Percentiles rank a stretch among this genome's conserved stretches.
phyloP scores from a whole-genome alignment of 2,888 invertebrate species.

The Cetonia aurata region DNA sequence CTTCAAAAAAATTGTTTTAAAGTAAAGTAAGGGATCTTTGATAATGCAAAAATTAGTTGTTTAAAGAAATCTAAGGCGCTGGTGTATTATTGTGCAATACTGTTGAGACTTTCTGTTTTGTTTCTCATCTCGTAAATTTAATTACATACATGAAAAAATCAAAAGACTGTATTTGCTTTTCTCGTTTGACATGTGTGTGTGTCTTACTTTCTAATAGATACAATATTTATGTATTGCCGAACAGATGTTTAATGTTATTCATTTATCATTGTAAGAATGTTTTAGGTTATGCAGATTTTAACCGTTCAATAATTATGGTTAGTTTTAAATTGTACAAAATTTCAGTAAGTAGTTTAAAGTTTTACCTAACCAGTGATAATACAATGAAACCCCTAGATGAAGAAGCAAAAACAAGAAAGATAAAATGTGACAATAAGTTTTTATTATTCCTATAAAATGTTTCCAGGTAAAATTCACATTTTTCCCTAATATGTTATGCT shows the following conservation, averaged over 20 bases:
- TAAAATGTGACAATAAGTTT: constrained; percentile 19
- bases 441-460: constrained; percentile 13
- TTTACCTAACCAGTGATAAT: background rate
- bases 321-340: constrained; percentile 7
- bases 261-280: constrained; percentile 37
- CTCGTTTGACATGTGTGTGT: background rate
- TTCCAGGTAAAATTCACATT: background rate
- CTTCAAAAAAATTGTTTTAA: too few species aligned
- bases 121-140: constrained; percentile 16
- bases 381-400: background rate
- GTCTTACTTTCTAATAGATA: constrained; percentile 5
- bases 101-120: constrained; percentile 27
- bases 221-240: constrained; percentile 24
- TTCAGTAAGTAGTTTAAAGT: background rate
- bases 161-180: constrained; percentile 43
- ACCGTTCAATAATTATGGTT: constrained; percentile 1
- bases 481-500: too few species aligned
- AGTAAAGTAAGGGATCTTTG: too few species aligned
- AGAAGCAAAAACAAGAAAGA: background rate
- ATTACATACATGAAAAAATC: constrained; percentile 27
- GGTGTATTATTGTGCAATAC: constrained; percentile 42
- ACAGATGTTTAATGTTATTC: constrained; percentile 27
- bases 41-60: background rate
- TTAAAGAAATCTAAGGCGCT: constrained; percentile 8
- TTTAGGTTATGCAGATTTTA: constrained; percentile 38